phyloP scores from a whole-genome alignment of 2,113 vertebrate genomes.

The Chlorocebus sabaeus region DNA sequence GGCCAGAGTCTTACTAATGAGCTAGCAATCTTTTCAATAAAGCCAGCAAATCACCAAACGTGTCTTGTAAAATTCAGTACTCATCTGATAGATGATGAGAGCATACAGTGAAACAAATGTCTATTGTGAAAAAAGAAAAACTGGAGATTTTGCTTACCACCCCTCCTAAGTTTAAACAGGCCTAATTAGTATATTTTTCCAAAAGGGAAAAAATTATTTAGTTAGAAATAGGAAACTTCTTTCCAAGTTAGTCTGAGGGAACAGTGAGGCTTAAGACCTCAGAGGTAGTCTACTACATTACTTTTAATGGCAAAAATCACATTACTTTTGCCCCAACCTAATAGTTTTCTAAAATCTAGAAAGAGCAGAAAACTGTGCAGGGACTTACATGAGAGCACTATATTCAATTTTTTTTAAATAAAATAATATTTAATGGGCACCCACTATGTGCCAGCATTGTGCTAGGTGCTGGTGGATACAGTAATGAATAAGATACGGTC shows the following conservation, averaged over 20 bases:
- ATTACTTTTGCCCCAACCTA: not conserved
- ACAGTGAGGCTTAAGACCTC: not conserved
- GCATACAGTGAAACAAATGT: not conserved
- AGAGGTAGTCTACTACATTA: not conserved
- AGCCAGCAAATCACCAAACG: not conserved
- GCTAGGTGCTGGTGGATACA: not conserved
- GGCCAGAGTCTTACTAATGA: not conserved
- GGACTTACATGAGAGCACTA: not conserved
- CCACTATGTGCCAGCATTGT: not conserved
- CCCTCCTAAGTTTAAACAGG: not conserved
- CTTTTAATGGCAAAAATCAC: no score
- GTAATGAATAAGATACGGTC: not conserved
- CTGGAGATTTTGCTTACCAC: not conserved
- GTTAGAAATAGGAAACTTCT: slow-evolving; percentile 20
- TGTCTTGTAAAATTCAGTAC: not conserved
- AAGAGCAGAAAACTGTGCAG: not conserved
- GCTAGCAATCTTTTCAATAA: not conserved
- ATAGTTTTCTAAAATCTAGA: not conserved
- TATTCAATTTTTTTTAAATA: not conserved
- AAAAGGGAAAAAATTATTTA: not conserved
- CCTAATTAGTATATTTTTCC: not conserved
- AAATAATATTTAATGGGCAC: not conserved
- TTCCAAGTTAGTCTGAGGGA: not conserved
- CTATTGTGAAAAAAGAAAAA: not conserved
- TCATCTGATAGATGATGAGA: not conserved